Evolutionary conservation across 1,140 invertebrate genomes (phyloP), one percentile per base, ranked within the genome.

Genomic region (Drosophila dunni): DNA sequence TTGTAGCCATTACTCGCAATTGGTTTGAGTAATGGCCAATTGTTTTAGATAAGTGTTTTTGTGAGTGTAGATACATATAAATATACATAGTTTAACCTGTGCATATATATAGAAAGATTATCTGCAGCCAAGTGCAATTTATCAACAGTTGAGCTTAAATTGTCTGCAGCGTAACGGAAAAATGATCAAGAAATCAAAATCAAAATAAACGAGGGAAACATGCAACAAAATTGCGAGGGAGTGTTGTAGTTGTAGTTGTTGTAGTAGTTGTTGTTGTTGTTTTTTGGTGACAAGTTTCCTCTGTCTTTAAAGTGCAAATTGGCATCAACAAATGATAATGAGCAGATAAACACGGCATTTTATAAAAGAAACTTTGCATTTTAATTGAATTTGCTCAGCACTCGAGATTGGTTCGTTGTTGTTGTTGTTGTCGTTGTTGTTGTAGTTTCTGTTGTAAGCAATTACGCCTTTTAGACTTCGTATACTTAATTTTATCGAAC

Each of bases 101-200:
- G 48, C 6, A 11, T 50, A 71, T 65, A 73, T 62, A 56, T 67
- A 58, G 50, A 42, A 45, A 15, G 15, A 60, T 45, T 75, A 86
- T 68, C 78, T 89, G 79, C 64, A 83, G 82, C 82, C 84, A 88
- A 88, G 78, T 88, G 84, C 80, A 89, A 88, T 88, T 88, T 88
- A 78, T 88, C 83, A 88, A 83, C 83, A 88, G 83, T 86, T 86
- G 83, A 40, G 84, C 79, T 88, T 83, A 88, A 88, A 88, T 88
- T 88, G 83, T 88, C 84, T 83, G 84, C 83, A 89, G 83, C 84
- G 72, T 83, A 71, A 83, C 76, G 83, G 84, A 88, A 89, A 89
- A 75, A 68, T 64, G 60, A 60, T 61, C 69, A 78, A 81, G 77
- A 68, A 73, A 63, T 73, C 24, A 29, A 29, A 29, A 29, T 29